These are phyloP conservation scores for silkworm (Bombyx mori) DNA, from an alignment of 1,140 invertebrate species.

Conservation along the genomic window ASM3026992v2 NC_085131.1:1029001-1029500, in stretches of 20 bases:
- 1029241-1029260: slow-evolving; percentile 92
- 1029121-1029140: slow-evolving; percentile 68
- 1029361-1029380: slow-evolving; percentile 85
- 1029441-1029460: slow-evolving; percentile 79
- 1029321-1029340: slow-evolving; percentile 88
- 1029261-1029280: slow-evolving; percentile 88
- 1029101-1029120: slow-evolving; percentile 63
- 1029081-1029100: slow-evolving; percentile 51
- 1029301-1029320: slow-evolving; percentile 86
- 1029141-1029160: slow-evolving; percentile 74
- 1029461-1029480: slow-evolving; percentile 80
- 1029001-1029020: slow-evolving; percentile 36
- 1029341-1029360: slow-evolving; percentile 91
- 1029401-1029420: slow-evolving; percentile 91
- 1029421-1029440: slow-evolving; percentile 89
- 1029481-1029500: slow-evolving; percentile 82
- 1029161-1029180: slow-evolving; percentile 78
- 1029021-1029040: slow-evolving; percentile 59
- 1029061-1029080: slow-evolving; percentile 59
- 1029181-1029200: slow-evolving; percentile 78
- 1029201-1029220: slow-evolving; percentile 85
- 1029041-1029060: slow-evolving; percentile 63
- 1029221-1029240: slow-evolving; percentile 96
- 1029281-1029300: slow-evolving; percentile 95
- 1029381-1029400: slow-evolving; percentile 85